phyloP scores from a whole-genome alignment of 2,888 invertebrate genomes.

The Meteorus colon region DNA sequence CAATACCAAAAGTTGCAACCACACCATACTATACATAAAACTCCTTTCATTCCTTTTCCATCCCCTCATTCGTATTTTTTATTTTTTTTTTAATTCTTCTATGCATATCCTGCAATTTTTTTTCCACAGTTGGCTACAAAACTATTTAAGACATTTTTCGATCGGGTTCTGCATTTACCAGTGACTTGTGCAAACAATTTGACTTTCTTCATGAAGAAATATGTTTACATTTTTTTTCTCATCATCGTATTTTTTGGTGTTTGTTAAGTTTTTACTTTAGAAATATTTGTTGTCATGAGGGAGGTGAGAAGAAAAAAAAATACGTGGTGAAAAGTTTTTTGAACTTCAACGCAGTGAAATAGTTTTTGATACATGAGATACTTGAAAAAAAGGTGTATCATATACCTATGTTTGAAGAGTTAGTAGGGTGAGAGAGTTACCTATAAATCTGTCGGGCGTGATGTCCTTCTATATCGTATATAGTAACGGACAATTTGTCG shows the following conservation, averaged over 20 bases:
- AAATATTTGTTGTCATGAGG: not conserved
- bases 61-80: not conserved
- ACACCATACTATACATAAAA: not conserved
- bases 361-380: not conserved
- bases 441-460: constrained; percentile 33
- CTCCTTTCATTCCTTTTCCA: not conserved
- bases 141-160: not conserved
- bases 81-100: not conserved
- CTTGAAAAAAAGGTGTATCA: not conserved
- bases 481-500: constrained; percentile 64
- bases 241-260: not conserved
- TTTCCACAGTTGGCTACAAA: not conserved
- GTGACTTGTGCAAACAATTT: not conserved
- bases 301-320: not conserved
- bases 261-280: not conserved
- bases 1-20: constrained; percentile 39
- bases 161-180: not conserved
- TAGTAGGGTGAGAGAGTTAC: not conserved
- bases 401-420: not conserved
- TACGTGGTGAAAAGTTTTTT: not conserved
- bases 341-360: not conserved
- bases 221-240: not conserved
- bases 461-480: constrained; percentile 48
- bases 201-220: not conserved
- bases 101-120: not conserved